A percentile compares a stretch with the other conserved stretches of the same genome.
These are phyloP conservation scores for Lagenorhynchus albirostris DNA, from an alignment of 2,113 vertebrate genomes.

Conservation along the genomic window DNA sequence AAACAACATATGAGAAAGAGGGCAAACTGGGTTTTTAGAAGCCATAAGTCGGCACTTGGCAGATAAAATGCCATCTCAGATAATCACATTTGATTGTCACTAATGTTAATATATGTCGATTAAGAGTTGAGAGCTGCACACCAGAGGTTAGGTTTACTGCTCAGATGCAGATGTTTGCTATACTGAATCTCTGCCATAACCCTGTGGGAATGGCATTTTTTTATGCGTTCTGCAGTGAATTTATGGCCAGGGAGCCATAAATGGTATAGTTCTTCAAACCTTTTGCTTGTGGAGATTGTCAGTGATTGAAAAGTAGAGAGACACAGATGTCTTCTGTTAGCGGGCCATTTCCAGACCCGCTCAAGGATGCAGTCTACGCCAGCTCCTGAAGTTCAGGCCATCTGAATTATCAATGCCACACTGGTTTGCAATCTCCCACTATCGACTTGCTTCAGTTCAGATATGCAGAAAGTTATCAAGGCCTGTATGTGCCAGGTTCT, in stretches of 20 bases:
- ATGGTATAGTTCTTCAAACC: constrained; percentile 65
- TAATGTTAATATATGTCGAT: constrained; percentile 71
- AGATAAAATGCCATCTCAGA: constrained; percentile 68
- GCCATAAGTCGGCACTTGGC: constrained; percentile 63
- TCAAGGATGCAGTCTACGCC: not conserved
- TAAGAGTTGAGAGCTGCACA: not conserved
- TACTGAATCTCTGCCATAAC: constrained; percentile 62
- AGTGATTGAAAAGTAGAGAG: constrained; percentile 36
- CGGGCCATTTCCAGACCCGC: not conserved
- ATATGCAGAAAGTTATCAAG: not conserved
- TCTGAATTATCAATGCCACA: not conserved
- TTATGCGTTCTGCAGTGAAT: constrained; percentile 67
- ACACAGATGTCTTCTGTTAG: constrained; percentile 57
- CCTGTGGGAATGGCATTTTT: constrained; percentile 63
- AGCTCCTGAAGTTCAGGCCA: not conserved
- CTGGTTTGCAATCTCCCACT: not conserved
- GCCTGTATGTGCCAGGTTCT: not conserved
- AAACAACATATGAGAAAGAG: constrained; percentile 56
- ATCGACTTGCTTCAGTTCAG: not conserved
- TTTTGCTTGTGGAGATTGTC: constrained; percentile 65
- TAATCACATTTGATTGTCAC: constrained; percentile 71
- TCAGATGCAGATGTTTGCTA: constrained; percentile 72
- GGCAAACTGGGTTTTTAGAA: constrained; percentile 38
- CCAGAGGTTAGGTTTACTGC: constrained; percentile 75
- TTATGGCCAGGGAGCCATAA: constrained; percentile 67